Evolutionary conservation across 2,888 invertebrate genomes (phyloP).

Genomic region (Timandra comae): DNA sequence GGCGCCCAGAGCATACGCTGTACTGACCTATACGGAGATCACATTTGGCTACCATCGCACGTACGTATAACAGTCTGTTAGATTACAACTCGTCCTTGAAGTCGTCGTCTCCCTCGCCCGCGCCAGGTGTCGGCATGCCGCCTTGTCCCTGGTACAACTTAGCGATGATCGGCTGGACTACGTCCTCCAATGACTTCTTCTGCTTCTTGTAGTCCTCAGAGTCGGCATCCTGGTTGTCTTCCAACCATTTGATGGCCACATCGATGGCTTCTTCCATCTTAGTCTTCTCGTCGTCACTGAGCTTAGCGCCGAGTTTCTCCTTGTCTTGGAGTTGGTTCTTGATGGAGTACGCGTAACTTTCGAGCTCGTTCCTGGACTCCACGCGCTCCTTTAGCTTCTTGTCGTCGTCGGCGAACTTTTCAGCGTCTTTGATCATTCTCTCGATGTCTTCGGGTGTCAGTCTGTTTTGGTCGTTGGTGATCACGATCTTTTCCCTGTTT

Average conservation of each 20-base stretch:
- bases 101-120: constrained; percentile 83
- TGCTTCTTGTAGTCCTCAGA: constrained; percentile 95
- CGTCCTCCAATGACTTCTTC: constrained; percentile 95
- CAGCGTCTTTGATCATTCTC: constrained; percentile 99
- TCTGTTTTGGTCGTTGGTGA: constrained; percentile 98
- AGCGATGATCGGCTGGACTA: constrained; percentile 97
- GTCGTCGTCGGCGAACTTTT: constrained; percentile 99
- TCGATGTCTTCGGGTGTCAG: constrained; percentile 99
- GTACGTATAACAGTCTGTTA: constrained; percentile 50
- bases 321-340: constrained; percentile 98
- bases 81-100: constrained; percentile 90
- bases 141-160: constrained; percentile 95
- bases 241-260: constrained; percentile 98
- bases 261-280: constrained; percentile 98
- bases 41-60: constrained; percentile 61
- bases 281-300: constrained; percentile 91
- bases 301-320: constrained; percentile 95
- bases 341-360: constrained; percentile 97
- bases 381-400: constrained; percentile 97
- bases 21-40: constrained; percentile 47
- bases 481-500: constrained; percentile 98
- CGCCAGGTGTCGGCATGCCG: constrained; percentile 86
- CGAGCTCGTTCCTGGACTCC: constrained; percentile 97
- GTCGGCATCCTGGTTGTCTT: constrained; percentile 95
- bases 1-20: constrained; percentile 29